phyloP scores from a whole-genome alignment of 2,888 invertebrate species.

The Tachina grossa region DNA sequence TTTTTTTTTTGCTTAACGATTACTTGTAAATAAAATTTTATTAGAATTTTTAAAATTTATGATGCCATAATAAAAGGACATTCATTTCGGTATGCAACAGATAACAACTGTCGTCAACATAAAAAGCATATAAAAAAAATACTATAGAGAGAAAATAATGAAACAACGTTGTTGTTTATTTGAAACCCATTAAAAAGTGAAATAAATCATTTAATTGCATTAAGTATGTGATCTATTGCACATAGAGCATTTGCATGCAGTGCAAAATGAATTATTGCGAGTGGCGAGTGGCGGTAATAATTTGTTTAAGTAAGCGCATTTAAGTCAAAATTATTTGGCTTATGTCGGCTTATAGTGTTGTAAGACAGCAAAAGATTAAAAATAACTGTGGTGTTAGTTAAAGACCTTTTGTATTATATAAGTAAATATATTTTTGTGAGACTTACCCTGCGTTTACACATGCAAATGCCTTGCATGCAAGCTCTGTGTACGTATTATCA shows the following conservation, averaged over 20 bases:
- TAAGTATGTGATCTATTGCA: constrained; percentile 48
- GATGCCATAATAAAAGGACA: constrained; percentile 22
- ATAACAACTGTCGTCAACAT: constrained; percentile 4
- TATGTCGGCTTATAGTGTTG: neutral
- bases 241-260: constrained; percentile 15
- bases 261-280: neutral
- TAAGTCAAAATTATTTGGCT: neutral
- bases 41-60: constrained; percentile 30
- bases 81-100: neutral
- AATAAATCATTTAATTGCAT: constrained; percentile 70
- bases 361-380: neutral
- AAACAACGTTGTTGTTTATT: constrained; percentile 48
- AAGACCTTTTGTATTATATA: too few species aligned
- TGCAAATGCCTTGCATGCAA: too few species aligned
- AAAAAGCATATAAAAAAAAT: neutral
- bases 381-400: neutral
- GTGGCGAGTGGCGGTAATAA: neutral
- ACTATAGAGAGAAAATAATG: constrained; percentile 9
- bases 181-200: constrained; percentile 67
- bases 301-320: neutral
- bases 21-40: constrained; percentile 10
- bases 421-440: too few species aligned
- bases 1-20: neutral
- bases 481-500: too few species aligned
- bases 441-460: too few species aligned